Percentiles rank a stretch among this genome's conserved stretches.
Evolutionary conservation across 2,113 vertebrate genomes (phyloP).

Genomic region (Siniperca chuatsi): DNA sequence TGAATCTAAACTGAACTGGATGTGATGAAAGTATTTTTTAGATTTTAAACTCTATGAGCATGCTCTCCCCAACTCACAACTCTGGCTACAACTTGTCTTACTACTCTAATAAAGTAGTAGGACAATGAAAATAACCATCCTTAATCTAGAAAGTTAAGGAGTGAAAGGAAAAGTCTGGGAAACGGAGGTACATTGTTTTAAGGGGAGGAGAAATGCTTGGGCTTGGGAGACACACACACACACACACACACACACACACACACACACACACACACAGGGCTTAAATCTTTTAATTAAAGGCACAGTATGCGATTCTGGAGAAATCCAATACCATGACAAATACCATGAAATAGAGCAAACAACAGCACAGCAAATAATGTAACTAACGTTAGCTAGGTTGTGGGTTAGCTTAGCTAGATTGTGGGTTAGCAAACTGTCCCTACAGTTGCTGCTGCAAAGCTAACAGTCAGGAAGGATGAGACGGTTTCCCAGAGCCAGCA

Average conservation of each 20-base stretch:
- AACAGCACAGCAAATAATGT: too few species aligned
- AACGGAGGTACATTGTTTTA: neutral
- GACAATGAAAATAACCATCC: neutral
- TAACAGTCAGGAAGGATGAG: too few species aligned
- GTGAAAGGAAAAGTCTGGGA: neutral
- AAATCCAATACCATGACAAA: too few species aligned
- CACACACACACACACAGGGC: neutral
- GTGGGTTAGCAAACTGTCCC: too few species aligned
- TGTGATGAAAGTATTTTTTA: neutral
- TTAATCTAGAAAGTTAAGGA: neutral
- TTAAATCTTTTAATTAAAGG: neutral
- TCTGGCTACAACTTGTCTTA: neutral
- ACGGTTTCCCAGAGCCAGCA: too few species aligned
- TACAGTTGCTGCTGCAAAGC: too few species aligned
- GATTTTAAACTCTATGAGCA: neutral
- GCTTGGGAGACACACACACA: neutral
- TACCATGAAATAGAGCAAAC: too few species aligned
- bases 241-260: constrained; percentile 2
- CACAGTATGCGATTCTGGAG: too few species aligned
- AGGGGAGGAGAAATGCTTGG: neutral
- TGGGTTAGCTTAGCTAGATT: too few species aligned
- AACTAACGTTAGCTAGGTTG: too few species aligned
- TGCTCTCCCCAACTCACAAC: neutral
- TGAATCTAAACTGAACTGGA: neutral
- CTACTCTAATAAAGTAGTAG: neutral